Base-by-base conservation (phyloP, 2,797 vertebrate genomes). In the Avahi laniger region DNA sequence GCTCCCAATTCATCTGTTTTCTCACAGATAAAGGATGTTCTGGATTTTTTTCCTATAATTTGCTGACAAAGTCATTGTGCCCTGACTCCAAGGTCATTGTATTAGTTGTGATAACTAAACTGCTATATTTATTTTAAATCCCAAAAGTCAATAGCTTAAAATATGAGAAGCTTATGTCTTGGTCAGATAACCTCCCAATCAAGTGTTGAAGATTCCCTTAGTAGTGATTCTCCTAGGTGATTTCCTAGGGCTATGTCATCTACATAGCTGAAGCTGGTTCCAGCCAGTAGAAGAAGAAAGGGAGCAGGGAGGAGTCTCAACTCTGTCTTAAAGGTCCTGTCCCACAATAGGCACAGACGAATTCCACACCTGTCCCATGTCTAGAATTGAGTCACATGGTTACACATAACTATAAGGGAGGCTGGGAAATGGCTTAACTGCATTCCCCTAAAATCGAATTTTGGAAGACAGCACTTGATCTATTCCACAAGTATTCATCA, bases 1-100 rank as follows among this genome's bases (percentile, higher is more conserved):
- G 33, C 30, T 94, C 79, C 75, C 63, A 63, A 35, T 33, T 59
- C 59, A 57, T 73, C 73, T 59, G 38, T 5, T 79, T 46, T 95
- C 63, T 90, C 84, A 91, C 52, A 90, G 85, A 70, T 76, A 75
- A 94, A 97, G 79, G 15, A 85, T 67, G 4, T 78, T 67, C 81
- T 84, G 57, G 35, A 80, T 57, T 48, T 89, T 69, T 86, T 4
- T 33, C 24, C 43, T 80, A 7, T 38, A 78, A 84, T 81, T 94
- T 89, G 30, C 57, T 88, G 43, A 88, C 33, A 59, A 83, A 84
- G 61, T 93, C 83, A 79, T 91, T 70, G 54, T 1, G 81, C 35
- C 6, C 52, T 94, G 54, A 96, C 61, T 91, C 43, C 63, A 95
- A 91, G 82, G 54, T 79, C 54, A 50, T 63, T 76, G 26, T 92